Evolutionary conservation across 2,113 vertebrate genomes (phyloP).

Genomic region (Equus quagga): DNA sequence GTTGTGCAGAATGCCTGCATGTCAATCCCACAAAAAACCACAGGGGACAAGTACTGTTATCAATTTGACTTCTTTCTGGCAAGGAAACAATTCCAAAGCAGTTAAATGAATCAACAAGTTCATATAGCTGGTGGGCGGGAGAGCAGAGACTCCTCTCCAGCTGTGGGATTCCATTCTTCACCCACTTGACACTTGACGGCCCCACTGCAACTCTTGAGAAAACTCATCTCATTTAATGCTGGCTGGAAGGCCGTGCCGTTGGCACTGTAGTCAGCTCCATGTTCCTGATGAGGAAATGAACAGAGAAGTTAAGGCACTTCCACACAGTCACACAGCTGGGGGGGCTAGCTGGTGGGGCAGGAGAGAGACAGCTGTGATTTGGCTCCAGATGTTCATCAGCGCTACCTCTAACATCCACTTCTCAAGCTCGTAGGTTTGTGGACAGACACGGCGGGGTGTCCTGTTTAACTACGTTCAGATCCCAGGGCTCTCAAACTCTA

Average conservation of each 20-base stretch:
- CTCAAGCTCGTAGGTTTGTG: background rate
- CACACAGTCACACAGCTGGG: background rate
- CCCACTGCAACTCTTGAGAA: background rate
- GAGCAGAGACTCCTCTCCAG: no score
- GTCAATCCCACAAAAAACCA: background rate
- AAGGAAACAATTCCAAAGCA: background rate
- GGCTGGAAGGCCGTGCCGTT: fast-evolving
- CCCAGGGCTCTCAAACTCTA: background rate
- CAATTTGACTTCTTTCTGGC: background rate
- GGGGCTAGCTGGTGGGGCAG: background rate
- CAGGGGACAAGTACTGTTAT: background rate
- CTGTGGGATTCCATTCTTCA: fast-evolving
- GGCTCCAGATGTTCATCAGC: background rate
- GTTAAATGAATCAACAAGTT: no score
- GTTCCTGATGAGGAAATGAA: background rate
- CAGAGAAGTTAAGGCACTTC: background rate
- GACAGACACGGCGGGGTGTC: background rate
- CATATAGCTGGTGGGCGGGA: background rate
- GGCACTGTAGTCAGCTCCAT: background rate
- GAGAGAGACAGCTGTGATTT: background rate
- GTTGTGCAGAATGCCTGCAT: fast-evolving
- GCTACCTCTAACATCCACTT: no score
- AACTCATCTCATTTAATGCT: background rate
- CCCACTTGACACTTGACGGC: background rate
- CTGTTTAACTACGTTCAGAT: background rate